Percentiles rank a stretch among this genome's conserved stretches.
Conservation (phyloP, 1,140 invertebrate species). For the Carposina sasakii region DNA sequence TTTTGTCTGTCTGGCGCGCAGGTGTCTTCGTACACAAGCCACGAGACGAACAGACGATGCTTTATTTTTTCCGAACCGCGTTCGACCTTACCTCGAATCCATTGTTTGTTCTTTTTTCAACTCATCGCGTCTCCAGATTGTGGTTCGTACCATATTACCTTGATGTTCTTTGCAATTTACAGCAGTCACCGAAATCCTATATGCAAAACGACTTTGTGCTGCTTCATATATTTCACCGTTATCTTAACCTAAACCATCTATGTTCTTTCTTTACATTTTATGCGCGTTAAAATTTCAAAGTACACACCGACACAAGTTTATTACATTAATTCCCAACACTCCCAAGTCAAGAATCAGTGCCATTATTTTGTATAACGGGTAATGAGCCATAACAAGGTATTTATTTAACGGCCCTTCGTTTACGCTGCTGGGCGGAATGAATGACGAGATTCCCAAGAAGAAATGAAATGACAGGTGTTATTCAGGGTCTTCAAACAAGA, state of each 20-base stretch:
- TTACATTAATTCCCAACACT: no score
- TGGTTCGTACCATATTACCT: no score
- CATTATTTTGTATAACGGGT: conserved; percentile 33
- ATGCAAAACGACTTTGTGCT: no score
- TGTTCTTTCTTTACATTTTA: no score
- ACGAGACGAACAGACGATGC: conserved; percentile 21
- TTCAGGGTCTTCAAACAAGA: no score
- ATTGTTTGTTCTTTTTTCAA: conserved; percentile 44
- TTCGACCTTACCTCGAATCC: conserved; percentile 31
- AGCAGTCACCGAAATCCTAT: no score
- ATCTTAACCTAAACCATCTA: no score
- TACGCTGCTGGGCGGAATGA: conserved; percentile 24
- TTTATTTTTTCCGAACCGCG: conserved; percentile 35
- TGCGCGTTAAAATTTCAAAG: no score
- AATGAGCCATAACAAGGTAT: conserved; percentile 22
- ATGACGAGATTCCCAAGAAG: conserved; percentile 38
- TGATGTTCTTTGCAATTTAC: no score
- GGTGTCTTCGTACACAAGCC: conserved; percentile 37
- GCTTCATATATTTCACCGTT: no score
- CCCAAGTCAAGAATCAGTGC: conserved; percentile 22
- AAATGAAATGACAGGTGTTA: no score
- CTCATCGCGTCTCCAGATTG: conserved; percentile 25
- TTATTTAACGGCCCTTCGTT: conserved; percentile 42
- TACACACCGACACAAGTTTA: no score
- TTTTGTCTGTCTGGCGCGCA: conserved; percentile 45